Evolutionary conservation across 64 coral and sea anemone genomes (phyloP), one percentile per base, ranked within the genome.

Genomic region (Pocillopora verrucosa): DNA sequence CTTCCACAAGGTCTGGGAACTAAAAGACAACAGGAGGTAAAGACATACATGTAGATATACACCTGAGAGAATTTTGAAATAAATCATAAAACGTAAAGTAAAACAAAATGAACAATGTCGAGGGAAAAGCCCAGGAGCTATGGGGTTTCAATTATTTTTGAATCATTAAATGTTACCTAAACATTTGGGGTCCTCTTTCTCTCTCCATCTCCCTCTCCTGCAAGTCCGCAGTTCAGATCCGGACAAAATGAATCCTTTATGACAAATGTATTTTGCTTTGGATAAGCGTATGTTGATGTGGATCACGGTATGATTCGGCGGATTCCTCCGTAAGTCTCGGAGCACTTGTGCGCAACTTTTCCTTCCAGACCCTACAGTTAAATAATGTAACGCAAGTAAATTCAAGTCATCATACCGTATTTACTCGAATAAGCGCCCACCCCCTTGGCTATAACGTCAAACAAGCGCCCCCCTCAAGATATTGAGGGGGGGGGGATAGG

Each of bases 261-360:
- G 69, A 62, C 61, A 62, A 10, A 12, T 1, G 16, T 62, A 62
- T 62, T 17, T 62, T 73, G 69, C 69, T n/a, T 73, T 73, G 11
- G 69, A 73, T 2, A 26, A n/a, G 15, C 69, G 69, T 25, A 73
- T 73, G 69, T 73, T 68, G 1, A 73, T 38, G 7, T 3, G 6
- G 45, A 87, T 75, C 0, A 16, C 22, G 67, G 85, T 87, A 34
- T 75, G 19, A 16, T 25, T 41, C 24, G 85, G 85, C 0, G 85
- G 70, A 11, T 76, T 87, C 24, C 59, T 87, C 72, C 26, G n/a
- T 13, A 87, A 69, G 26, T 34, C 11, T 59, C 85, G 68, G 17
- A 88, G 73, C 24, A 88, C 1, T 0, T 76, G 10, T 17, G 22
- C 58, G 36, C 86, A 88, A 20, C 64, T 16, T 17, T 4, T 88